These are phyloP conservation scores for Prunella strophiata DNA, from an alignment of 2,797 vertebrate species.

Conservation along the genomic window DNA sequence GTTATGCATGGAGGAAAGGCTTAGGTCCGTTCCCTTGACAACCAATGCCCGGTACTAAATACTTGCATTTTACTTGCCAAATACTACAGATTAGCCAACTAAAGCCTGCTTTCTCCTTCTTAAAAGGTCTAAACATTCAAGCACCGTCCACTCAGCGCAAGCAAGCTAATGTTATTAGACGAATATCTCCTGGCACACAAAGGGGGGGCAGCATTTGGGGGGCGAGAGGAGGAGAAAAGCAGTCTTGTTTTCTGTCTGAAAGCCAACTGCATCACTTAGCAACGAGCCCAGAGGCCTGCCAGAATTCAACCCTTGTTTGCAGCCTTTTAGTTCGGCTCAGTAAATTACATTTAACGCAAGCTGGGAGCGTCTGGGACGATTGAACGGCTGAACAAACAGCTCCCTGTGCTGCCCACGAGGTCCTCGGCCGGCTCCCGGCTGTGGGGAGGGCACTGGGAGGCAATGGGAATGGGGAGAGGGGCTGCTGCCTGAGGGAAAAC, in stretches of 20 bases:
- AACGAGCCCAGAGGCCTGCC: conserved; percentile 84
- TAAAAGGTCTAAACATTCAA: conserved; percentile 75
- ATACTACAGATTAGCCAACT: conserved; percentile 78
- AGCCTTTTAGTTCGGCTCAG: conserved; percentile 85
- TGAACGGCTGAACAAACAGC: conserved; percentile 68
- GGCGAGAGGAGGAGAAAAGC: conserved; percentile 51
- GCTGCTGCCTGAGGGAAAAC: neutral
- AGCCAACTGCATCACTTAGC: conserved; percentile 84
- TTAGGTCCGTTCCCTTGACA: conserved; percentile 85
- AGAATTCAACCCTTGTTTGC: conserved; percentile 89
- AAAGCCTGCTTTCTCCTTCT: conserved; percentile 69
- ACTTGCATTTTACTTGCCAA: conserved; percentile 81
- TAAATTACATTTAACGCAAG: conserved; percentile 87
- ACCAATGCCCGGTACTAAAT: conserved; percentile 82
- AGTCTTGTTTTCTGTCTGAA: conserved; percentile 72
- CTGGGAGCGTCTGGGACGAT: conserved; percentile 61
- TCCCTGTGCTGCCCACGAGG: conserved; percentile 61
- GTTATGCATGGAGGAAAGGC: conserved; percentile 75
- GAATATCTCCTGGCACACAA: conserved; percentile 74
- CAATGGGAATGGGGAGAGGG: neutral
- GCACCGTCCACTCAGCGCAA: conserved; percentile 73
- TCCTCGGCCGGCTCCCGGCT: neutral
- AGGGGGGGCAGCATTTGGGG: conserved; percentile 68
- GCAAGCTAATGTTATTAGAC: conserved; percentile 80
- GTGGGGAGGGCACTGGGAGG: neutral